These are phyloP conservation scores for Pristionchus japonicus DNA, from an alignment of 2,888 invertebrate genomes.

Conservation along the genomic window DNA sequence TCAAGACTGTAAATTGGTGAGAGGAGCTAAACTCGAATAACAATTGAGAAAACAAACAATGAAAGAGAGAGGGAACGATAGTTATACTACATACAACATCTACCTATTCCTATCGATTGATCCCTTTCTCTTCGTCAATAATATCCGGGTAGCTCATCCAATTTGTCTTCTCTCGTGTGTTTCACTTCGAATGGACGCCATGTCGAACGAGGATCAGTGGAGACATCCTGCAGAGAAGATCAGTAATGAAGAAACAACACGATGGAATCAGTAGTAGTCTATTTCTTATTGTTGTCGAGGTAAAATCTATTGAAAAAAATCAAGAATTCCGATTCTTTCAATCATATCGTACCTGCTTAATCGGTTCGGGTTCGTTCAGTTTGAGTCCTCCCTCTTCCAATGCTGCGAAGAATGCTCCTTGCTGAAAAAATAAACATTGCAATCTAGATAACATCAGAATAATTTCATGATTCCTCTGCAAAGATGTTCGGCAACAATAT, in stretches of 20 bases:
- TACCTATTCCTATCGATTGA: background rate
- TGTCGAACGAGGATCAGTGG: constrained; percentile 30
- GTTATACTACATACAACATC: background rate
- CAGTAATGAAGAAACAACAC: too few species aligned
- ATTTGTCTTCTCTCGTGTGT: constrained; percentile 46
- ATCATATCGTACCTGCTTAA: constrained; percentile 36
- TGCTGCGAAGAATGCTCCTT: constrained; percentile 59
- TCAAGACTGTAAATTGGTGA: background rate
- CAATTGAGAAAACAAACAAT: background rate
- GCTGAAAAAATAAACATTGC: constrained; percentile 51
- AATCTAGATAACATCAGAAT: background rate
- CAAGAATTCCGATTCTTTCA: too few species aligned
- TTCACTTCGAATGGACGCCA: constrained; percentile 38
- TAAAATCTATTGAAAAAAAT: too few species aligned
- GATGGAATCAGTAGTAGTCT: too few species aligned
- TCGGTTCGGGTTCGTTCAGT: constrained; percentile 6
- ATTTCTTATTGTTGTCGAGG: too few species aligned
- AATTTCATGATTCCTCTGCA: background rate
- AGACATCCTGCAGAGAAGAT: background rate
- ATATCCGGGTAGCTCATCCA: constrained; percentile 42
- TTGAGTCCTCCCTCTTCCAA: constrained; percentile 49
- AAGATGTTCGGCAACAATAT: too few species aligned
- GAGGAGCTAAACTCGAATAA: background rate
- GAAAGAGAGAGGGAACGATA: background rate
- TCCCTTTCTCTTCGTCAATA: background rate